Percentiles rank a stretch among this genome's conserved stretches.
Conservation (phyloP, 2,113 vertebrate species). For the Pseudolaguvia tuberculata region DNA sequence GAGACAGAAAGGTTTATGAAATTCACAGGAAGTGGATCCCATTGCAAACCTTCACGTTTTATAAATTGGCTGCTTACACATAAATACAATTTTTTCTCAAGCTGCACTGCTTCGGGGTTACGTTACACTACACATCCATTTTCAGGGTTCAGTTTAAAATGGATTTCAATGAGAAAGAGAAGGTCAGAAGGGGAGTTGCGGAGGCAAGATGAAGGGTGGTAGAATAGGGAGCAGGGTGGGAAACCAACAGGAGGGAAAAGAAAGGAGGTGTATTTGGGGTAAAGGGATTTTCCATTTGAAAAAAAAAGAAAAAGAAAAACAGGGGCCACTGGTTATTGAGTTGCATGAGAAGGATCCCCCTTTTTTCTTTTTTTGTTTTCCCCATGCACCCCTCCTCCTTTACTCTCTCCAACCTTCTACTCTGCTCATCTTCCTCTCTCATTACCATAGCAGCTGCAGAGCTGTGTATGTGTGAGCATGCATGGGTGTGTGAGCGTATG, state of each 20-base stretch:
- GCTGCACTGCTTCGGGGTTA: constrained; percentile 25
- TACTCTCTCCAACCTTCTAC: constrained; percentile 40
- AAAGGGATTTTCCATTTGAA: constrained; percentile 49
- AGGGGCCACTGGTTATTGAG: constrained; percentile 51
- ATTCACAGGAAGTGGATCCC: neutral
- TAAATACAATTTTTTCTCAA: constrained; percentile 42
- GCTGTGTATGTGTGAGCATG: constrained; percentile 46
- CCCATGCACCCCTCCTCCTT: constrained; percentile 25
- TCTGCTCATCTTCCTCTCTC: constrained; percentile 44
- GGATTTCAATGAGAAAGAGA: constrained; percentile 51
- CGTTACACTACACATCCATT: constrained; percentile 49
- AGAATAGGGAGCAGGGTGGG: constrained; percentile 40
- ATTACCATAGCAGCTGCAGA: constrained; percentile 57
- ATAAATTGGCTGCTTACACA: constrained; percentile 13
- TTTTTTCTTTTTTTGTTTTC: constrained; percentile 14
- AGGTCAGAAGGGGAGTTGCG: constrained; percentile 46
- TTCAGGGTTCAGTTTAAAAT: constrained; percentile 47
- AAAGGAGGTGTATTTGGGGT: constrained; percentile 39
- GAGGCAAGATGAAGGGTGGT: constrained; percentile 21
- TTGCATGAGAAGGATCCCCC: constrained; percentile 50
- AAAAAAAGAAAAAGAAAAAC: constrained; percentile 41
- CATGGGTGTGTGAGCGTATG: constrained; percentile 31
- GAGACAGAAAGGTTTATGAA: too few relatives aligned
- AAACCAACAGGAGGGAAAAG: constrained; percentile 48
- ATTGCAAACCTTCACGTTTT: neutral